Percentiles rank a stretch among this genome's conserved stretches.
Conservation (phyloP, 2,113 vertebrate species). For the Sinocyclocheilus anophthalmus region DNA sequence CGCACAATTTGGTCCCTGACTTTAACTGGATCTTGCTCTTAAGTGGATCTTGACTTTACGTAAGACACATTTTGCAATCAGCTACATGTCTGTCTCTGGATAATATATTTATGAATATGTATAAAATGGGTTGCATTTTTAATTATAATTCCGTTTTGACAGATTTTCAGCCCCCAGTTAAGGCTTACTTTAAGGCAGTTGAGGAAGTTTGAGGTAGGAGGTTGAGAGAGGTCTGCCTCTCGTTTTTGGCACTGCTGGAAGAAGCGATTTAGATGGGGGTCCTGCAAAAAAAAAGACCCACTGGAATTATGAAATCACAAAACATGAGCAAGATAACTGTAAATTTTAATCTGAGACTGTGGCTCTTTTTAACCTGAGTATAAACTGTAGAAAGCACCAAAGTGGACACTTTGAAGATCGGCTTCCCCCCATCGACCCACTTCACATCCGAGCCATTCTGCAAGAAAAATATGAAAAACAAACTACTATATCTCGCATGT, state of each 20-base stretch:
- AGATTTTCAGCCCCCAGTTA: neutral
- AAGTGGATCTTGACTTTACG: neutral
- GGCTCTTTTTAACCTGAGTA: conserved; percentile 82
- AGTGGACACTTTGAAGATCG: conserved; percentile 90
- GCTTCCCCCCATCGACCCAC: conserved; percentile 93
- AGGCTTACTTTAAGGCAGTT: conserved; percentile 88
- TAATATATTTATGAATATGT: neutral
- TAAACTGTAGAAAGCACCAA: conserved; percentile 93
- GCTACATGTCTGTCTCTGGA: neutral
- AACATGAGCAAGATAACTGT: neutral
- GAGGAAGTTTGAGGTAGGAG: conserved; percentile 90
- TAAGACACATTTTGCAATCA: neutral
- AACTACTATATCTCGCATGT: too few species aligned
- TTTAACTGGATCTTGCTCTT: neutral
- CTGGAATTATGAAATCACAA: neutral
- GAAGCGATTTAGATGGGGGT: conserved; percentile 91
- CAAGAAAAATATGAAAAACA: conserved; percentile 17
- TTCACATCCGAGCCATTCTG: conserved; percentile 85
- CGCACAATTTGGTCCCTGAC: too few species aligned
- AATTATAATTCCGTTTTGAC: too few species aligned
- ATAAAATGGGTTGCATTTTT: neutral
- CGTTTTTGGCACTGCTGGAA: conserved; percentile 97
- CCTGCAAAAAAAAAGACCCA: conserved; percentile 72
- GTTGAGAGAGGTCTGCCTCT: conserved; percentile 86
- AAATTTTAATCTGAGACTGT: neutral